Evolutionary conservation across 1,140 invertebrate genomes (phyloP), one percentile per base, ranked within the genome.

Genomic region (Drosophila teissieri): DNA sequence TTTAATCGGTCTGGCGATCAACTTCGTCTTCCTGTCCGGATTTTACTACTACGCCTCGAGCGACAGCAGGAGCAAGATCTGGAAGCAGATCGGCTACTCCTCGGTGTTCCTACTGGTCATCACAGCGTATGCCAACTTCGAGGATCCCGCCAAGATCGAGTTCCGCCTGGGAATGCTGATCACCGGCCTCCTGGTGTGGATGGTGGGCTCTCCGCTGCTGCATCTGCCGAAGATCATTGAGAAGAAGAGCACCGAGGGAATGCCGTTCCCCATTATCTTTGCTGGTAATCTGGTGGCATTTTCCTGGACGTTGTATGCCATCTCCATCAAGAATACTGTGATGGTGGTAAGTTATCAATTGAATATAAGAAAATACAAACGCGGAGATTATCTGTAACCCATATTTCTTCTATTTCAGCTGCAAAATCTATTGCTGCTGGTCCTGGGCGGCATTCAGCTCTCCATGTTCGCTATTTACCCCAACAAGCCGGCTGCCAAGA

Each of bases 201-300:
- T 97, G 60, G 94, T 97, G 24, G 95, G 94, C 7, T 94, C 95
- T 7, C 96, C 96, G n/a, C 91, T 97, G 1, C 92, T 95, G 36
- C 93, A 94, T 89, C 84, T 97, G 64, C 96, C 93, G 79, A 93
- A 95, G 48, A 95, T 97, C 40, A 95, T 97, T 53, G 93, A 92
- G 80, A 96, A 95, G 5, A 95, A 96, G 92, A 96, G 95, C 91
- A 96, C 96, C 0, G 96, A 95, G 55, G 94, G 94, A 45, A 94
- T 98, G 92, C 97, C 97, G 19, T 97, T 97, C 90, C 95, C 96
- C 7, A 93, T 97, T 19, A 97, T 97, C 75, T 93, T 97, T 17
- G 95, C 95, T 79, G 96, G 95, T 70, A 94, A 96, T 34, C 72
- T 97, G 10, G 96, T 97, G 10, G 94, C 95, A 31, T 94, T 94